A percentile compares a stretch with the other conserved stretches of the same genome.
phyloP scores from a whole-genome alignment of 2,113 vertebrate genomes.

The Globicephala melas region DNA sequence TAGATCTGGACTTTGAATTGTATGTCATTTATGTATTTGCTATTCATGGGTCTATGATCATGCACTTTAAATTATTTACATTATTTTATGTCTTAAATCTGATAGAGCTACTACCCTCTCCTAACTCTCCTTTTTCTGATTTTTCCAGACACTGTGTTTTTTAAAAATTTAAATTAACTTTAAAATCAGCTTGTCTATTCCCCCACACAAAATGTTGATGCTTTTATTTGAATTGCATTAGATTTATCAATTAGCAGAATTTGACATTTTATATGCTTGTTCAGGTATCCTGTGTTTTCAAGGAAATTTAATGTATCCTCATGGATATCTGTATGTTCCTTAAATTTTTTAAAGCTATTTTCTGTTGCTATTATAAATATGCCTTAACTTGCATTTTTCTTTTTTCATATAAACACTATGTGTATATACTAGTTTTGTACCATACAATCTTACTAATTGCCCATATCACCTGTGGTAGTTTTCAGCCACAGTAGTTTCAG shows the following conservation, averaged over 20 bases:
- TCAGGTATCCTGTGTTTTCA: neutral
- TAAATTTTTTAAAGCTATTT: neutral
- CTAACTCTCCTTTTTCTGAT: neutral
- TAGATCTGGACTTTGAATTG: neutral
- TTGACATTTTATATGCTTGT: neutral
- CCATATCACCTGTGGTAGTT: neutral
- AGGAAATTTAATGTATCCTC: neutral
- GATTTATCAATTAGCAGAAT: neutral
- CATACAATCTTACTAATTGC: neutral
- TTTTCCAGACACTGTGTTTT: neutral
- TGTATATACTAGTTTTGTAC: neutral
- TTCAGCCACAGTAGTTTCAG: neutral
- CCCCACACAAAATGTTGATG: neutral
- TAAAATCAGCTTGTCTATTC: neutral
- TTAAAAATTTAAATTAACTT: neutral
- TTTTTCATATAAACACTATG: neutral
- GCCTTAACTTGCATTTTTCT: neutral
- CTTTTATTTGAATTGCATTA: neutral
- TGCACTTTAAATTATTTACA: neutral
- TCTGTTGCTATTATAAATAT: neutral
- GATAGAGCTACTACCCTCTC: neutral
- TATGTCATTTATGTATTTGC: neutral
- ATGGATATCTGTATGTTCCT: neutral
- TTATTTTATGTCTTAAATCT: neutral
- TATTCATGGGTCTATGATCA: neutral